Base-by-base conservation (phyloP, 2,888 invertebrate genomes). In the Autographa gamma region DNA sequence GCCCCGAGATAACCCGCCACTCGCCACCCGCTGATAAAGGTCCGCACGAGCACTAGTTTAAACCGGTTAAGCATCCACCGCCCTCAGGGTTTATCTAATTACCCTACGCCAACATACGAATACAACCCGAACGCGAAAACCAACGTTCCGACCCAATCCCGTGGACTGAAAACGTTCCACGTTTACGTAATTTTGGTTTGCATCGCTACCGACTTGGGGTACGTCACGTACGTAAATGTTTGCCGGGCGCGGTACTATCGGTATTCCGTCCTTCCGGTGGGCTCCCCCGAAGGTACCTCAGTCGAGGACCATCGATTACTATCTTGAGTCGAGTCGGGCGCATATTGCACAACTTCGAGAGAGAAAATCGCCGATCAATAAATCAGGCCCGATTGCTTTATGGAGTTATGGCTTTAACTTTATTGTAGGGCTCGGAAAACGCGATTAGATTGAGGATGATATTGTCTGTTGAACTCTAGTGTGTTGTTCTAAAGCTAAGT, bases 1-100 rank as follows among this genome's bases (percentile, higher is more conserved):
- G 91, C 91, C 92, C 91, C 90, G 83, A 93, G 95, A 95, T 95
- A 95, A 95, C 95, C 95, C 95, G 89, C 86, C 93, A 93, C 91
- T 95, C 95, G 94, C 94, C 93, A 93, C 93, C 95, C 95, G 92
- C 93, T 93, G 94, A 93, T 93, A 93, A 91, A 93, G 93, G 94
- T 93, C 94, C 90, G 85, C 86, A 86, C 88, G 88, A 88, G 89
- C 88, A 91, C 92, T 91, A 92, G 94, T 93, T 93, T 95, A 93
- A 95, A 95, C 94, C 91, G 94, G 93, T 94, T 95, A 93, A 94
- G 93, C 92, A 92, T 89, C 93, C 85, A 88, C 90, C 92, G 90
- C 93, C 95, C 94, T 90, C 88, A 90, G 95, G 95, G 94, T 93
- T 93, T 93, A 94, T 93, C 94, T 95, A 94, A 95, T 95, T 95